Base-by-base conservation (phyloP, 2,888 invertebrate genomes). In the Thecophora atra region DNA sequence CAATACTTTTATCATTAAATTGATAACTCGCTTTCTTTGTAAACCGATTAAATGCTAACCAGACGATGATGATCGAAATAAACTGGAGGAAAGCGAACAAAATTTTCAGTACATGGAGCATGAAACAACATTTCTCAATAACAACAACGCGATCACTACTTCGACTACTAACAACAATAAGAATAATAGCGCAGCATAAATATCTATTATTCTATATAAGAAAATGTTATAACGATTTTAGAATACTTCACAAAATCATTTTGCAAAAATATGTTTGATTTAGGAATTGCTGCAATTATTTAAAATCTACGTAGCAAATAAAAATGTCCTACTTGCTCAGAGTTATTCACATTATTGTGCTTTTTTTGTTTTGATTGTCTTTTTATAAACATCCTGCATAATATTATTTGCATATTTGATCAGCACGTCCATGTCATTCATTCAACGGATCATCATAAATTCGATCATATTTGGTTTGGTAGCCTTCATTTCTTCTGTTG, bases 51-150 rank as follows among this genome's bases (percentile, higher is more conserved):
- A 64, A 51, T 65, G n/a, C 51, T 58, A 37, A n/a, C 24, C 68
- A 64, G 47, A 24, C 28, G 69, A 69, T 26, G 70, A 62, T 52
- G 70, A 26, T 6, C 52, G 52, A 70, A 62, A 70, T 24, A 70
- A 63, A 51, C 63, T 70, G 54, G 75, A 74, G 69, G 75, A 75
- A 63, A 75, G 60, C 64, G 83, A 81, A 76, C 82, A 82, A 78
- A 81, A 72, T 72, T 82, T 82, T 76, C 81, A 81, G 78, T 79
- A 80, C 71, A 76, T 81, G 81, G 82, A 81, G 74, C 75, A 81
- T 64, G 80, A 79, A 77, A 77, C 80, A 64, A 65, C 66, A 17
- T 77, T 80, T 44, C 21, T 60, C 21, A 42, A 62, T 44, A 66
- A 70, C 28, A 66, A 70, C 54, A 66, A 62, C 62, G 54, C 69